Percentiles rank a stretch among this genome's conserved stretches.
Conservation (phyloP, 2,888 invertebrate species). For the Julus scandinavius region DNA sequence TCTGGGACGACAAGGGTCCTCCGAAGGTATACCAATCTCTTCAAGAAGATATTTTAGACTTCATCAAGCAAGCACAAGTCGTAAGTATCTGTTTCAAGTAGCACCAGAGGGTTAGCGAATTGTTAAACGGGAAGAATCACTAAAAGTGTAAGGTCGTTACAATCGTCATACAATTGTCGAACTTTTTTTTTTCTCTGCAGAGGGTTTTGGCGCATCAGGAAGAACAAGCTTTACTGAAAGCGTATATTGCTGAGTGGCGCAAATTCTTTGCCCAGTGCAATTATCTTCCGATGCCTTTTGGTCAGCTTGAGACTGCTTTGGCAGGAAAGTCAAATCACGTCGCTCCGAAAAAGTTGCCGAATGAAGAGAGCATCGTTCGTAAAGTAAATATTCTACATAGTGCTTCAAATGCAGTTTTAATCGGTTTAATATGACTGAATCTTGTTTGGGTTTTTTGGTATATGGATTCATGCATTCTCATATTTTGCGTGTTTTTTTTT, state of each 20-base stretch:
- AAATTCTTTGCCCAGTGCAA: slow-evolving; percentile 98
- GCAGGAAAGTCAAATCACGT: slow-evolving; percentile 75
- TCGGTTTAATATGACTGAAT: too few species aligned
- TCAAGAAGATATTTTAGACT: slow-evolving; percentile 91
- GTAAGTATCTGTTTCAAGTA: not conserved
- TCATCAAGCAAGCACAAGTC: slow-evolving; percentile 91
- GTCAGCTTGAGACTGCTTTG: slow-evolving; percentile 87
- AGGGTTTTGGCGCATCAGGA: slow-evolving; percentile 90
- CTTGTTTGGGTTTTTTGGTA: too few species aligned
- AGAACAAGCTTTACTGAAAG: slow-evolving; percentile 93
- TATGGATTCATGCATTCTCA: too few species aligned
- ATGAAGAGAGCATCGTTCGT: slow-evolving; percentile 90
- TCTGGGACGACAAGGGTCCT: slow-evolving; percentile 97
- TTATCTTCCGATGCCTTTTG: slow-evolving; percentile 95
- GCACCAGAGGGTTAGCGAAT: not conserved
- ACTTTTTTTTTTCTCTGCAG: slow-evolving; percentile 62
- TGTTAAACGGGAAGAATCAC: too few species aligned
- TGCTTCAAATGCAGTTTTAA: too few species aligned
- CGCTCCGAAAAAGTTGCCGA: slow-evolving; percentile 70
- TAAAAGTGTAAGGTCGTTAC: too few species aligned
- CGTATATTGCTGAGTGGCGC: slow-evolving; percentile 98
- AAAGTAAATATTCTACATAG: slow-evolving; percentile 67
- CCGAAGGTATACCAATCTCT: slow-evolving; percentile 87
- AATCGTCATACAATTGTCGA: too few species aligned
- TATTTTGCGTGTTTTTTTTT: too few species aligned